Conservation (phyloP, 2,888 invertebrate genomes). For the Tipula vernalis region DNA sequence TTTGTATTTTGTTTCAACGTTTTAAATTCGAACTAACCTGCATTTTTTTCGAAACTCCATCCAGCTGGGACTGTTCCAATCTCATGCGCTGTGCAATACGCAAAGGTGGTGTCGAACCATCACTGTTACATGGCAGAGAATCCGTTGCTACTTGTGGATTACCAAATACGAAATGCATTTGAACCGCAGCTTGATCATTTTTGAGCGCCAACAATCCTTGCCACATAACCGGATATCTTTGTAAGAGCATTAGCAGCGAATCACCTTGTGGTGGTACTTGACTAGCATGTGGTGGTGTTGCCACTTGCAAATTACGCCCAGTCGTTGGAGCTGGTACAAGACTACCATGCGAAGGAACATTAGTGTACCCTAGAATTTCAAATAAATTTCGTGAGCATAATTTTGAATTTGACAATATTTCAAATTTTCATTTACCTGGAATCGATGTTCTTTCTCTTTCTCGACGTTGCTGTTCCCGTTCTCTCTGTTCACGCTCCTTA, state of each 20-base stretch:
- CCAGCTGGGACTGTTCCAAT: conserved; percentile 87
- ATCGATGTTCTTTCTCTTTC: conserved; percentile 24
- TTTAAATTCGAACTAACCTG: conserved; percentile 48
- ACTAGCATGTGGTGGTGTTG: conserved; percentile 53
- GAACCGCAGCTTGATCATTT: conserved; percentile 93
- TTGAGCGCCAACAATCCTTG: conserved; percentile 89
- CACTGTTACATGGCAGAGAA: conserved; percentile 73
- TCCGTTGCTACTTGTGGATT: conserved; percentile 79
- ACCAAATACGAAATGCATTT: conserved; percentile 97
- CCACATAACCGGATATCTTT: conserved; percentile 96
- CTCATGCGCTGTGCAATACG: conserved; percentile 97
- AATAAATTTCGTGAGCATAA: conserved; percentile 8
- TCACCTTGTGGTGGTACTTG: conserved; percentile 75
- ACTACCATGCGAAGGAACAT: conserved; percentile 23
- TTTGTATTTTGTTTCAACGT: background rate
- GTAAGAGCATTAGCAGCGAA: conserved; percentile 64
- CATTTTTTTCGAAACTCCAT: conserved; percentile 93
- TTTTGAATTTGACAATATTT: background rate
- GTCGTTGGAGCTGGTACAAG: conserved; percentile 24
- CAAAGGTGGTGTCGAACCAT: conserved; percentile 72
- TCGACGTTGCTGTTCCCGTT: conserved; percentile 23
- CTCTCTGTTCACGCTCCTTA: conserved; percentile 23
- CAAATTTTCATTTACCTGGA: conserved; percentile 18
- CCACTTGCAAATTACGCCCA: conserved; percentile 27
- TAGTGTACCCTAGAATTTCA: conserved; percentile 18